A percentile compares a stretch with the other conserved stretches of the same genome.
phyloP scores from a whole-genome alignment of 2,888 invertebrate genomes.

The Tetranychus piercei region DNA sequence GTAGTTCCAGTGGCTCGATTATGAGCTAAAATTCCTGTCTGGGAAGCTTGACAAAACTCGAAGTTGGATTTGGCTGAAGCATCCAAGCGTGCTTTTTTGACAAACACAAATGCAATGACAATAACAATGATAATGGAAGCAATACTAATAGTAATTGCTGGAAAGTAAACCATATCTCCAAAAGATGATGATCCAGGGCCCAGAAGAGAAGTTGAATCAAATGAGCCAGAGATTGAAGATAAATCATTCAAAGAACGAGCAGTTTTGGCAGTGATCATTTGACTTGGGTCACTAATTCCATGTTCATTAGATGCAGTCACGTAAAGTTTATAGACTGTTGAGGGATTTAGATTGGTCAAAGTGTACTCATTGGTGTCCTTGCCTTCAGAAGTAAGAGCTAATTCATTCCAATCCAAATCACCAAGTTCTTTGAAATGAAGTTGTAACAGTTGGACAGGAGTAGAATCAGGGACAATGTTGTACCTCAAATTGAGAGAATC shows the following conservation, averaged over 20 bases:
- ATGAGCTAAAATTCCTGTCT: neutral
- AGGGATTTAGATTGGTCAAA: neutral
- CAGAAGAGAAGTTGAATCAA: neutral
- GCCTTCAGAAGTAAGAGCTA: slow-evolving; percentile 12
- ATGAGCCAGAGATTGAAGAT: neutral
- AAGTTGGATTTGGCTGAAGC: neutral
- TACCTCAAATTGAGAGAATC: slow-evolving; percentile 23
- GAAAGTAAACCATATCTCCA: neutral
- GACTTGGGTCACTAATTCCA: slow-evolving; percentile 8
- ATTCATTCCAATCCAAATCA: slow-evolving; percentile 19
- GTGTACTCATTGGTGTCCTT: neutral
- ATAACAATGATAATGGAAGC: slow-evolving; percentile 8
- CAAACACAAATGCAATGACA: slow-evolving; percentile 6
- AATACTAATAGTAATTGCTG: slow-evolving; percentile 3
- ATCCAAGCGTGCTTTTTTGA: slow-evolving; percentile 10
- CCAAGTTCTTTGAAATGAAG: slow-evolving; percentile 20
- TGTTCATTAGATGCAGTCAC: slow-evolving; percentile 10
- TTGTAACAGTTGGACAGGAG: neutral
- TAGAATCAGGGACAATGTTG: neutral
- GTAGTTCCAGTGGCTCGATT: neutral
- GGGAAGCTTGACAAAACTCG: neutral
- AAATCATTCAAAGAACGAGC: neutral
- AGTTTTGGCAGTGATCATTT: neutral
- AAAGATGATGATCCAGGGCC: no score
- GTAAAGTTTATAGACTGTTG: slow-evolving; percentile 6